A percentile compares a stretch with the other conserved stretches of the same genome.
These are phyloP conservation scores for Palythoa heliodiscus DNA, from an alignment of 92 coral and sea anemone genomes.

Conservation along the genomic window DNA sequence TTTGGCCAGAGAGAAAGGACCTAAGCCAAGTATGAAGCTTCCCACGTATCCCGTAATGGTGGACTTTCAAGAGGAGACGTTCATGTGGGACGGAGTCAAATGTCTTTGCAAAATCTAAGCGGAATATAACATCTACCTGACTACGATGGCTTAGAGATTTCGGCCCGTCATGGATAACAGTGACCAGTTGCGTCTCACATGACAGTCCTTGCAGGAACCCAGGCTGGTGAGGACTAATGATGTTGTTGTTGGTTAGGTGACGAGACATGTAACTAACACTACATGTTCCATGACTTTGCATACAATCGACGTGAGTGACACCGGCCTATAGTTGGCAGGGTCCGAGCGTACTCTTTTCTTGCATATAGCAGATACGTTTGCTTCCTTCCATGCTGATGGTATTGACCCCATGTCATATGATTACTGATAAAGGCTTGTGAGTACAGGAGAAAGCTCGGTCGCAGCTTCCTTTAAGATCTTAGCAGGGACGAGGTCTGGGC, in stretches of 20 bases:
- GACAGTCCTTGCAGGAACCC: constrained; percentile 44
- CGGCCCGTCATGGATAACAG: constrained; percentile 42
- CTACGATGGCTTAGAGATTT: constrained; percentile 18
- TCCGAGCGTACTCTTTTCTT: not conserved
- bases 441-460: not conserved
- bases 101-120: constrained; percentile 32
- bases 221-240: constrained; percentile 19
- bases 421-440: not conserved
- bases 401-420: not conserved
- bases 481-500: not conserved
- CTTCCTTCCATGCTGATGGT: constrained; percentile 1
- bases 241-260: constrained; percentile 36
- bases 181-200: constrained; percentile 43
- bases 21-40: constrained; percentile 46
- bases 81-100: constrained; percentile 32
- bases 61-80: constrained; percentile 19
- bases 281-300: constrained; percentile 37
- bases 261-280: constrained; percentile 47
- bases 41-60: constrained; percentile 50
- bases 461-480: not conserved
- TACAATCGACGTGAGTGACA: constrained; percentile 44
- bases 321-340: constrained; percentile 14
- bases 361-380: not conserved
- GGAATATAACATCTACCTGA: constrained; percentile 20
- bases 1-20: constrained; percentile 35